Evolutionary conservation across 2,888 invertebrate genomes (phyloP).

Genomic region (Cerceris rybyensis): DNA sequence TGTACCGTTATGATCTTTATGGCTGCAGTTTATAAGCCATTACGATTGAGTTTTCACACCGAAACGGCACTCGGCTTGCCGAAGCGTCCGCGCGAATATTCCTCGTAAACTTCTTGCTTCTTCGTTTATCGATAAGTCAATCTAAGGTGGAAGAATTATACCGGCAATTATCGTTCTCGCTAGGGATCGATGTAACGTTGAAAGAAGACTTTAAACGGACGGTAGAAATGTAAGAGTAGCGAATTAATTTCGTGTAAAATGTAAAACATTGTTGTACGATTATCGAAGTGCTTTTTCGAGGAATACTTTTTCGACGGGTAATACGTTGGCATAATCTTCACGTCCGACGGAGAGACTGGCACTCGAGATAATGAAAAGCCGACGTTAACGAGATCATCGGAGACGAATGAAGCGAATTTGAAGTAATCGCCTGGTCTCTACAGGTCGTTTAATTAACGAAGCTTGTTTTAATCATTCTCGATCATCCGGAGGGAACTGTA

Average conservation of each 20-base stretch:
- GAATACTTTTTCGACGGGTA: not conserved
- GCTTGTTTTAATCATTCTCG: conserved; percentile 75
- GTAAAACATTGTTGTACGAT: not conserved
- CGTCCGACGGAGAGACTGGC: not conserved
- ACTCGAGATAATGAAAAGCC: conserved; percentile 34
- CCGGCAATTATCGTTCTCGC: not conserved
- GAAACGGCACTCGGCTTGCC: conserved; percentile 52
- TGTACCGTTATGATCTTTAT: conserved; percentile 80
- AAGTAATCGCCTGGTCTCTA: conserved; percentile 29
- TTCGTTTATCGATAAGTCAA: conserved; percentile 8
- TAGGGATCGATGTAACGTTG: not conserved
- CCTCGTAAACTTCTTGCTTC: conserved; percentile 42
- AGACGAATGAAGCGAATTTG: conserved; percentile 54
- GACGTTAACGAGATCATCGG: conserved; percentile 44
- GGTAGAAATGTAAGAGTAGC: too few species aligned
- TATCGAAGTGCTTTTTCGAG: not conserved
- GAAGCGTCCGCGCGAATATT: conserved; percentile 9
- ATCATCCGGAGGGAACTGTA: conserved; percentile 65
- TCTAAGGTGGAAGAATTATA: not conserved
- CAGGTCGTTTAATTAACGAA: conserved; percentile 69
- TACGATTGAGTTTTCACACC: conserved; percentile 76
- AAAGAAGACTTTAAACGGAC: not conserved
- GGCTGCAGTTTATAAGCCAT: conserved; percentile 74
- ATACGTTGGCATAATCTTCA: too few species aligned
- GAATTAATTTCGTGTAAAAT: too few species aligned